Evolutionary conservation across 2,888 invertebrate genomes (phyloP).

Genomic region (Phymatocera aterrima): DNA sequence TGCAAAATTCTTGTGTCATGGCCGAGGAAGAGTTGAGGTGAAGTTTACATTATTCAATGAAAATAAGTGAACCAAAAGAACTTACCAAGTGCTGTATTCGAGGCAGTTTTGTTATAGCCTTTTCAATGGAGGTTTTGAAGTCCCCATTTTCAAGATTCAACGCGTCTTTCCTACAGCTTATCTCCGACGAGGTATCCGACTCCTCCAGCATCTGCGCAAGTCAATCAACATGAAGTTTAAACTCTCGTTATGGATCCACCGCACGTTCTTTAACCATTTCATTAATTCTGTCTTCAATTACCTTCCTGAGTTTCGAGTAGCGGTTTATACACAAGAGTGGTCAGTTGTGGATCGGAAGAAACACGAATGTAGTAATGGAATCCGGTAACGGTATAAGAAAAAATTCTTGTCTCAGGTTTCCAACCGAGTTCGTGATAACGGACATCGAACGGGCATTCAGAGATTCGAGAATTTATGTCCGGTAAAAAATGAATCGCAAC

Average conservation of each 20-base stretch:
- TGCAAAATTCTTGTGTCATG: background rate
- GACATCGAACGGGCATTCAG: background rate
- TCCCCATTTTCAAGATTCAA: slow-evolving; percentile 72
- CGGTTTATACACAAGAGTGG: slow-evolving; percentile 14
- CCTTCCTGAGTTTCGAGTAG: slow-evolving; percentile 10
- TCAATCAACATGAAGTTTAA: slow-evolving; percentile 27
- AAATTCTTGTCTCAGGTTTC: slow-evolving; percentile 13
- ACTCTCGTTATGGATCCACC: background rate
- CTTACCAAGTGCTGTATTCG: slow-evolving; percentile 73
- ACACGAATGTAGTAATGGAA: background rate
- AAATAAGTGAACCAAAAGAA: background rate
- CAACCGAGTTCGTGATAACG: background rate
- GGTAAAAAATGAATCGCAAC: background rate
- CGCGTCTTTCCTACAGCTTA: slow-evolving; percentile 74
- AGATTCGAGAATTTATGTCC: background rate
- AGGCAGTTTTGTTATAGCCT: slow-evolving; percentile 72
- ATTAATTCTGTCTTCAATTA: slow-evolving; percentile 23
- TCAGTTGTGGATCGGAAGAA: slow-evolving; percentile 6
- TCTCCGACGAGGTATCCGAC: slow-evolving; percentile 76
- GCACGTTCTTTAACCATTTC: background rate
- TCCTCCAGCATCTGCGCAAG: slow-evolving; percentile 74
- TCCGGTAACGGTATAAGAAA: slow-evolving; percentile 27
- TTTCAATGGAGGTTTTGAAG: slow-evolving; percentile 72
- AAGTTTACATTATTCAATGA: background rate
- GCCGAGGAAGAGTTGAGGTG: background rate